Evolutionary conservation across 1,140 invertebrate species (phyloP), one percentile per base, ranked within the genome.

Genomic region (Megalonaias nervosa): DNA sequence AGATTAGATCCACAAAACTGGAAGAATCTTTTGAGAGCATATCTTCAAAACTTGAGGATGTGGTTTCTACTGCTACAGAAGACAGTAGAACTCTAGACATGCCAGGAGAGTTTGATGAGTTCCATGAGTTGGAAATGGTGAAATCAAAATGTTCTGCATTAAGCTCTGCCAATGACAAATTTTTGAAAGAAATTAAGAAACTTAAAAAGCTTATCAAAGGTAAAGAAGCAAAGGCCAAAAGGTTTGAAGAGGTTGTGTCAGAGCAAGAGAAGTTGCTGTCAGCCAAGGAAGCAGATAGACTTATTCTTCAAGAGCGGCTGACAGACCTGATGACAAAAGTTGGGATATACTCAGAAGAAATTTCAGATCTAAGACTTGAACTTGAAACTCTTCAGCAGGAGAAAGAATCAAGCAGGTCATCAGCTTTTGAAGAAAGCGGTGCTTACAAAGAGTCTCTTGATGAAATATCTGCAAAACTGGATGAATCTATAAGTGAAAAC

Each of bases 151-250:
- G 79, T 26, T 17, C 74, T 15, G 23, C 65, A 19, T 57, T 83
- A 21, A 59, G 26, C 23, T 17, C 13, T 31, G 76, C 73, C n/a
- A 78, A 67, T 31, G 76, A 78, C 61, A 73, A 73, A 55, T 66
- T 78, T 56, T 23, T 59, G n/a, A 59, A 58, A 26, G 70, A 74
- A 55, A 65, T 38, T 67, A 23, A 59, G 38, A 78, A 78, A 69
- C 55, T 78, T 21, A 64, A 73, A 23, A 78, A 78, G 65, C 59
- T 78, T 17, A 73, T 69, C 23, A 73, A 57, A 74, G 76, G 76
- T n/a, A 78, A 78, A 78, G 76, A 78, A 67, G 70, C 76, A 59
- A 78, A 78, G 62, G n/a, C 74, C 9, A 78, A 73, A 57, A 72
- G 69, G 68, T 69, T 69, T 67, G 76, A 78, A 56, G 70, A 71